These are phyloP conservation scores for Crioceris asparagi DNA, from an alignment of 2,888 invertebrate species.

Conservation along the genomic window DNA sequence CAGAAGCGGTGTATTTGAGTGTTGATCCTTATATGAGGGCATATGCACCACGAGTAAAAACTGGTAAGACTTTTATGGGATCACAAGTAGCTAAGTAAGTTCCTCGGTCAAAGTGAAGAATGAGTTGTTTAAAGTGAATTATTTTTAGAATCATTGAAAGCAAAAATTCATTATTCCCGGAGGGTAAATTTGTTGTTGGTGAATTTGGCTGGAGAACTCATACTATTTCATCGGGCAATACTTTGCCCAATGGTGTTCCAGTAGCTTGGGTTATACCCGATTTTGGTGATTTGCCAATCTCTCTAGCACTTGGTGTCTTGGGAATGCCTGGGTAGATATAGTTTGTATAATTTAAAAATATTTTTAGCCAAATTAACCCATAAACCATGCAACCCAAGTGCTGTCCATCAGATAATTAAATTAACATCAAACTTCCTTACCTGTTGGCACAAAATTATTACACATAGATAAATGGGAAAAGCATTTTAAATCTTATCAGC, in stretches of 20 bases:
- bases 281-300: constrained; percentile 46
- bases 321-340: constrained; percentile 58
- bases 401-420: too few relatives aligned
- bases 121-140: not conserved
- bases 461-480: too few relatives aligned
- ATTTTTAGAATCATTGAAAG: constrained; percentile 52
- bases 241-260: constrained; percentile 44
- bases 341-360: too few relatives aligned
- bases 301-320: constrained; percentile 51
- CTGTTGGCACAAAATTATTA: too few relatives aligned
- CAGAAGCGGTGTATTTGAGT: constrained; percentile 57
- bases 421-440: too few relatives aligned
- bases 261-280: constrained; percentile 46
- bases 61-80: constrained; percentile 59
- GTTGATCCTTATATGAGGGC: constrained; percentile 66
- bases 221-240: constrained; percentile 40
- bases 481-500: too few relatives aligned
- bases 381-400: too few relatives aligned
- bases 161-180: constrained; percentile 51
- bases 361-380: too few relatives aligned
- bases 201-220: constrained; percentile 60
- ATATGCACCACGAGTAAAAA: constrained; percentile 41
- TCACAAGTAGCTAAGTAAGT: constrained; percentile 58
- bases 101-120: not conserved
- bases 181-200: constrained; percentile 51